Conservation (phyloP, 2,888 invertebrate genomes). For the Aphodius sticticus region DNA sequence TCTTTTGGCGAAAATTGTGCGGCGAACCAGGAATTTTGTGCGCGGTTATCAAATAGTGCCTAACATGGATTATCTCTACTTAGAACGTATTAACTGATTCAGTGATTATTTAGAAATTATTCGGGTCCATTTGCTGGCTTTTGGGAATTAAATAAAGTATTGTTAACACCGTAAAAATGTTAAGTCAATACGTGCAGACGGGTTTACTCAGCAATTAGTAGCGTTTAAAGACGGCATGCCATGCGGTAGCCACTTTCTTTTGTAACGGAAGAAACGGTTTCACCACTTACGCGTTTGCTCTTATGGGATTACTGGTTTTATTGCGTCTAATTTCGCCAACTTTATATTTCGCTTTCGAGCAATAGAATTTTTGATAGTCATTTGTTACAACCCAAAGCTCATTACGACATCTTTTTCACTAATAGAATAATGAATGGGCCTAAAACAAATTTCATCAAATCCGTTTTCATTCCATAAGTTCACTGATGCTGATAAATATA, state of each 20-base stretch:
- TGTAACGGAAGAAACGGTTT: not conserved
- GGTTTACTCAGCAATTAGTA: not conserved
- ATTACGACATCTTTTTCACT: not conserved
- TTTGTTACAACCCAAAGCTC: too few species aligned
- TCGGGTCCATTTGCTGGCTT: not conserved
- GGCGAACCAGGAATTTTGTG: not conserved
- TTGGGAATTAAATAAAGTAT: not conserved
- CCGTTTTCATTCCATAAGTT: too few species aligned
- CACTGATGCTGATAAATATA: not conserved
- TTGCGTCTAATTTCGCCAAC: not conserved
- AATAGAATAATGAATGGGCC: not conserved
- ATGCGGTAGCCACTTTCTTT: not conserved
- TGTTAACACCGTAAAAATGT: not conserved
- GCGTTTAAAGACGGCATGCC: not conserved
- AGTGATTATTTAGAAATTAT: too few species aligned
- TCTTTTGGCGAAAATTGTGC: not conserved
- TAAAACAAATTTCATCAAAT: not conserved
- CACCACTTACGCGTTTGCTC: not conserved
- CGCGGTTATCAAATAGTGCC: not conserved
- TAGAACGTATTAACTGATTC: too few species aligned
- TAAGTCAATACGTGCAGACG: not conserved
- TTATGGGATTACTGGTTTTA: not conserved
- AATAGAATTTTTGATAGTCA: too few species aligned
- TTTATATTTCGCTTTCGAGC: not conserved
- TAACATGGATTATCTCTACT: not conserved